Percentiles rank a stretch among this genome's conserved stretches.
Conservation (phyloP, 2,113 vertebrate species). For the Lasiurus borealis region DNA sequence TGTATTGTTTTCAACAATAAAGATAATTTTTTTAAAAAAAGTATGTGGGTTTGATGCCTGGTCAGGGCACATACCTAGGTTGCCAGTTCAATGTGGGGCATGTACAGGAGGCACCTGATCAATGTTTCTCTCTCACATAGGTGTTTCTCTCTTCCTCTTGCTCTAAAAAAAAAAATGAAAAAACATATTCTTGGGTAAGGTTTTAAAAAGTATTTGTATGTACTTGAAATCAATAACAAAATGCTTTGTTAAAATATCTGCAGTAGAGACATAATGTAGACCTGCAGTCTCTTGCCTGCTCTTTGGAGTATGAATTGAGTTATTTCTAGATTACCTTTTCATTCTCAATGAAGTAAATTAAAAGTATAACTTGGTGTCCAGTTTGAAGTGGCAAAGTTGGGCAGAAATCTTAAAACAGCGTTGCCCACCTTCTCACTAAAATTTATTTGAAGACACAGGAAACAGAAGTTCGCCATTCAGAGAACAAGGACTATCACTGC, state of each 20-base stretch:
- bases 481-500: not conserved
- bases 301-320: not conserved
- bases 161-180: not conserved
- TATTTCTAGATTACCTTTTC: not conserved
- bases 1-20: too few relatives aligned
- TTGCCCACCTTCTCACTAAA: not conserved
- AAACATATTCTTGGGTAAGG: not conserved
- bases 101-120: not conserved
- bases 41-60: not conserved
- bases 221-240: not conserved
- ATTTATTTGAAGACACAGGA: not conserved
- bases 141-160: not conserved
- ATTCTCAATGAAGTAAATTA: not conserved
- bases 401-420: not conserved
- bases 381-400: not conserved
- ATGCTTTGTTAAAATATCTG: slow-evolving; percentile 17
- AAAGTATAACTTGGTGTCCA: not conserved
- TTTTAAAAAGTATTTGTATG: not conserved
- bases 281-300: not conserved
- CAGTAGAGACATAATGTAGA: not conserved
- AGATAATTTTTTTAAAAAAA: too few relatives aligned
- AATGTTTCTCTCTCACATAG: not conserved
- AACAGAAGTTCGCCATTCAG: not conserved
- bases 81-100: not conserved
- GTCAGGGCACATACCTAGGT: not conserved